Evolutionary conservation across 2,797 vertebrate genomes (phyloP).

Genomic region (Lithobates sylvaticus): DNA sequence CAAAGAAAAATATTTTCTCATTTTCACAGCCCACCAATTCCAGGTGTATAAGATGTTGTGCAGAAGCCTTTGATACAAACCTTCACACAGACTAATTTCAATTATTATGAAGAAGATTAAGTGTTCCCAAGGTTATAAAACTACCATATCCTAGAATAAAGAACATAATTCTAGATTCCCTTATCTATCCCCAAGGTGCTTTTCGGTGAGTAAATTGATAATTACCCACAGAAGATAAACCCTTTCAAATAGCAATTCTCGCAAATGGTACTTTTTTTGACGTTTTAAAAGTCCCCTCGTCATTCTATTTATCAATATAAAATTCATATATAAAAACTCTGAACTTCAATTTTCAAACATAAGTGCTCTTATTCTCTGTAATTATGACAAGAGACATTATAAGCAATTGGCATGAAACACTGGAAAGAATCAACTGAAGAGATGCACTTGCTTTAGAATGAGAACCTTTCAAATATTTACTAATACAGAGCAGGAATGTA

Average conservation of each 20-base stretch:
- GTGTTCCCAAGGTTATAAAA: conserved; percentile 52
- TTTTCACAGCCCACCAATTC: conserved; percentile 5
- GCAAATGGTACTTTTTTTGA: conserved; percentile 39
- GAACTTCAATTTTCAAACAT: conserved; percentile 19
- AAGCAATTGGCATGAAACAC: background rate
- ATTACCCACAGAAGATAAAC: conserved; percentile 49
- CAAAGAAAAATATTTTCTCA: conserved; percentile 22
- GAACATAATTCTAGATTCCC: conserved; percentile 52
- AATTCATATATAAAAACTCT: conserved; percentile 21
- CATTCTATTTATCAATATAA: conserved; percentile 35
- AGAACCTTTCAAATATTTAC: background rate
- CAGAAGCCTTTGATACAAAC: conserved; percentile 32
- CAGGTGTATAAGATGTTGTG: conserved; percentile 38
- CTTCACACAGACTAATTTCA: conserved; percentile 43
- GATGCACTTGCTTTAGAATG: background rate
- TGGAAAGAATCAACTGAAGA: background rate
- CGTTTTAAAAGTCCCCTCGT: conserved; percentile 28
- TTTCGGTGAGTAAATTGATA: conserved; percentile 59
- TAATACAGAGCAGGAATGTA: no score
- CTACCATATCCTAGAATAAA: conserved; percentile 56
- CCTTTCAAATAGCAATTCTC: conserved; percentile 45
- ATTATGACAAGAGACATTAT: conserved; percentile 18
- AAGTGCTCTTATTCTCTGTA: conserved; percentile 30
- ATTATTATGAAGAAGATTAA: conserved; percentile 57
- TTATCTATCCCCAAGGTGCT: conserved; percentile 56